Evolutionary conservation across 2,888 invertebrate genomes (phyloP), one percentile per base, ranked within the genome.

Genomic region (Dascillus cervinus): DNA sequence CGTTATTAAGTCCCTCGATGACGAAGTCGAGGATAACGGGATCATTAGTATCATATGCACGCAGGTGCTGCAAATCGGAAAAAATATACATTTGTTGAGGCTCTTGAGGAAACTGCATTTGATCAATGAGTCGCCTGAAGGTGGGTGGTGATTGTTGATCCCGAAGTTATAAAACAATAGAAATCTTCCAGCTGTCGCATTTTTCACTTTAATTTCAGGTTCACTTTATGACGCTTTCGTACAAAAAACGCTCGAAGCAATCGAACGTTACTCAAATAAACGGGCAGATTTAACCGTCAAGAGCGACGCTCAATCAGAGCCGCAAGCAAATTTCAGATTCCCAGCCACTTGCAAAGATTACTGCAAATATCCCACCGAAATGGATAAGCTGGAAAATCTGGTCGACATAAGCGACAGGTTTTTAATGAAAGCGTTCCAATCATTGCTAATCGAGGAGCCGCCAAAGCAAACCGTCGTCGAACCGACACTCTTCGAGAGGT

Each of bases 401-500:
- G 52, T 61, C 3, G 60, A 63, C 36, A 52, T 51, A 1, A 41
- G 48, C 3, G 55, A 63, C 41, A 58, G 59, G 2, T 70, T 71
- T 49, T 42, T 70, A 13, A 62, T 66, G 49, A 60, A 63, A 43
- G 70, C 69, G 12, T 67, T 70, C 32, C 59, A 64, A 32, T 50
- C 55, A 8, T 67, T 62, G 44, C 55, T 69, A 15, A 37, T 47
- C 13, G 40, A 47, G 29, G 43, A 50, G 26, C 28, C 38, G 1
- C 5, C 26, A 17, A 33, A 41, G 11, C 33, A 35, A 4, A 10
- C 8, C 4, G 25, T 33, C 22, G 9, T 21, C 14, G 25, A 35
- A 13, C n/a, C 21, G 12, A 23, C 29, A 8, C 19, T 38, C 3
- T 35, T 24, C 34, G 19, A 24, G 27, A 41, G 25, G 34, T 28